Base-by-base conservation (phyloP, 2,888 invertebrate genomes). In the Coenonympha arcania region DNA sequence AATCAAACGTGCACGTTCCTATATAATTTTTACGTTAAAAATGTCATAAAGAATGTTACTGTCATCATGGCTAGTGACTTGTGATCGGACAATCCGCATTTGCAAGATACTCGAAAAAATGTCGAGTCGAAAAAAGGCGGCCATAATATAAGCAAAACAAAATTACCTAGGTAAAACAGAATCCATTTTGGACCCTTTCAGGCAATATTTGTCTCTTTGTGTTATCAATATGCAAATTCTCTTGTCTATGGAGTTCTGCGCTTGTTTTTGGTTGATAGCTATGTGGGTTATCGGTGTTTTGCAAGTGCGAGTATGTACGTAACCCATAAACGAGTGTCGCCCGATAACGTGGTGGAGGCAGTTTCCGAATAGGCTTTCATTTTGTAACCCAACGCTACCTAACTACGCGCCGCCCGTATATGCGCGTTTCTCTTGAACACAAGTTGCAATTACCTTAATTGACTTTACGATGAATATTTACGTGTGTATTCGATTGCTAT, bases 261-360 rank as follows among this genome's bases (percentile, higher is more conserved):
- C 65, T 70, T 71, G 60, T 69, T 73, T 66, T 63, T 65, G 73
- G 73, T 45, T 55, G 78, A 75, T 79, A 77, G 59, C 60, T 49
- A 83, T 74, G 69, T 82, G 67, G 84, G 83, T 83, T 84, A 83
- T 82, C 67, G 58, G 47, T 58, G 66, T 73, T 68, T 68, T 64
- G 65, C 58, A 65, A 60, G 20, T 33, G 15, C 16, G 16, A 16
- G 9, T 39, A 48, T 43, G 30, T 34, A 36, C 41, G 40, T 24
- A 39, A 28, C 33, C 40, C 22, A 34, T 43, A 20, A 43, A 43
- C 31, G 22, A 24, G 15, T 15, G 24, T 24, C 8, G 15, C 15
- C 6, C 18, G 41, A 41, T 41, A 41, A 30, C 26, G 30, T 20
- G n/a, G 30, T 20, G n/a, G 20, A 33, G 22, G 31, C 43, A 15